Percentiles rank a stretch among this genome's conserved stretches.
Conservation (phyloP, 2,888 invertebrate species). For the Serripes groenlandicus region DNA sequence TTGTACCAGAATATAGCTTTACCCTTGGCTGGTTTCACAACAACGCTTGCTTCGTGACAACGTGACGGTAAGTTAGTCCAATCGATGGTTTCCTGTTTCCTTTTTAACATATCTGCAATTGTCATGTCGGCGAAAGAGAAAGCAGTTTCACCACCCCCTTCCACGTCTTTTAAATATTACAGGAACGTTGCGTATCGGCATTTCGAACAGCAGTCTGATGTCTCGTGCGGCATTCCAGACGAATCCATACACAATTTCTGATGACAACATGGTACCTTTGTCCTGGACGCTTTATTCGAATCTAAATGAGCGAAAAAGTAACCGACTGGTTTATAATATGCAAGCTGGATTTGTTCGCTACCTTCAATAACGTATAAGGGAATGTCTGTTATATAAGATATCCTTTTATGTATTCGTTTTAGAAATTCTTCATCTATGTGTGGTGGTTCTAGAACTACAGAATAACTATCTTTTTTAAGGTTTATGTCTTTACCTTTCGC, state of each 20-base stretch:
- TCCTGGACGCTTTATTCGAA: constrained; percentile 40
- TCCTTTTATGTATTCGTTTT: constrained; percentile 36
- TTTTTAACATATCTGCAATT: constrained; percentile 13
- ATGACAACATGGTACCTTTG: constrained; percentile 61
- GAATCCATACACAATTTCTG: constrained; percentile 25
- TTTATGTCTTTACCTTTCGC: background rate
- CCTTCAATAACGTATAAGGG: constrained; percentile 60
- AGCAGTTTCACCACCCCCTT: constrained; percentile 79
- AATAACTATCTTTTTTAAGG: constrained; percentile 22
- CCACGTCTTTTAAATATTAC: constrained; percentile 77
- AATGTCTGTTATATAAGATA: constrained; percentile 48
- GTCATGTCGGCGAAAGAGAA: constrained; percentile 70
- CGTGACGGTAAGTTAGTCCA: constrained; percentile 61
- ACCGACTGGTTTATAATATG: constrained; percentile 67
- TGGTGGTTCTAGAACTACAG: constrained; percentile 1
- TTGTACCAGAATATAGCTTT: constrained; percentile 82
- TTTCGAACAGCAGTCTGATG: constrained; percentile 41
- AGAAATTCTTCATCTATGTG: constrained; percentile 31
- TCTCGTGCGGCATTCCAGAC: background rate
- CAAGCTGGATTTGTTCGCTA: constrained; percentile 67
- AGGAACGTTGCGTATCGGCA: constrained; percentile 71
- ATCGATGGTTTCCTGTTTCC: background rate
- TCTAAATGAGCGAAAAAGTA: constrained; percentile 73
- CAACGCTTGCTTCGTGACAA: constrained; percentile 66
- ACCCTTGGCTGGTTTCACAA: constrained; percentile 71